Base-by-base conservation (phyloP, 1,140 invertebrate species). In the Seison nebaliae region DNA sequence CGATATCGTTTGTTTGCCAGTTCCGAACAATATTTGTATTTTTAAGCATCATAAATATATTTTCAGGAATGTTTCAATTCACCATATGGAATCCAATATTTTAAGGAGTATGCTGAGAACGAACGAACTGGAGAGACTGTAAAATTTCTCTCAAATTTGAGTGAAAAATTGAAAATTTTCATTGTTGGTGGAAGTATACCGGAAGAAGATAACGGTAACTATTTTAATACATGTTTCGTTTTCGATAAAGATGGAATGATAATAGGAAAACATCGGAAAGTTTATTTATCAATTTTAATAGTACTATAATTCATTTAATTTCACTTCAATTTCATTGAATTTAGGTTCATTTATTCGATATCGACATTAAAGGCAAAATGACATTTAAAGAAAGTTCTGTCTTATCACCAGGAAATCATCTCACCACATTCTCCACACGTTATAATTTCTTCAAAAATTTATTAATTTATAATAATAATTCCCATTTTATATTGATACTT, bases 311-410 rank as follows among this genome's bases (percentile, higher is more conserved):
- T 39, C 16, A 6, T 22, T 22, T 15, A 11, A 29, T 12, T 49
- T 39, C 24, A 47, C 38, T 46, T 39, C 5, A 33, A 15, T 46
- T 28, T 54, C 48, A 21, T 18, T 18, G 19, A 19, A 38, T 36
- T 14, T 49, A 76, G 73, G 64, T 84, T 49, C 84, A 93, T 62
- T 64, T 93, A 19, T 91, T 91, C 58, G 81, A 91, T 57, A 84
- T 91, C 51, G 74, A 88, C 49, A 73, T 91, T 35, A 77, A 78
- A 32, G 75, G 72, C 16, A 76, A 77, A 55, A 78, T 88, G 23
- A 72, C 68, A n/a, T 86, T 91, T 48, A 73, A 77, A 51, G 83
- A 93, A 53, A 86, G 80, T 0, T 73, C 81, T 44, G 70, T 70
- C 1, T 52, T 91, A 1, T 67, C 64, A 36, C 57, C 74, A 1